Base-by-base conservation (phyloP, 2,113 vertebrate genomes). In the Cyprinodon variegatus region DNA sequence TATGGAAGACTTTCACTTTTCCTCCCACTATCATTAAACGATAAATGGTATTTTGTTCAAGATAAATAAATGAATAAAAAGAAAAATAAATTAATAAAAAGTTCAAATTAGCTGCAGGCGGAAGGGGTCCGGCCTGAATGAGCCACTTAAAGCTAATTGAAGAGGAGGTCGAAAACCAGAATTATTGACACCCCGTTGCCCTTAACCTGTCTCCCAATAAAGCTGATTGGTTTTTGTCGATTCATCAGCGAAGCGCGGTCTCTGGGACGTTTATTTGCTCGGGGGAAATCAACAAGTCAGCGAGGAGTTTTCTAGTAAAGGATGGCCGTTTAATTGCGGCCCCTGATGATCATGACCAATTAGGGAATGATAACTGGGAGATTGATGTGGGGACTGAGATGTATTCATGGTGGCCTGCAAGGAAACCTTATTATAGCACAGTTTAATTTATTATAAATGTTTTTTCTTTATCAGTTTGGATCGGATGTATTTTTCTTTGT, bases 121-220 rank as follows among this genome's bases (percentile, higher is more conserved):
- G 92, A 93, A 93, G 95, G 29, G 93, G 81, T 93, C 89, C 86
- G 92, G 92, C 95, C 95, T 96, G 20, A 96, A 97, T 97, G 95
- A 97, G 95, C 94, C 93, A 93, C 94, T 95, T 95, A 92, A 90
- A 86, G 91, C 92, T 97, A 97, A 98, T 98, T 96, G 96, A 96
- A 95, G 93, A 95, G 93, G 90, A 95, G 96, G 96, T 96, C 96
- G 50, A 95, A 92, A 93, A 95, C 87, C 94, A 95, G 96, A 97
- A 96, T 95, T 96, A 97, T 96, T 94, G 96, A 96, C 96, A 96
- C 95, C 93, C 94, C 85, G 89, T 93, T 95, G 96, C 95, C 96
- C 96, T 97, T 96, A 96, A 97, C 96, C 96, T 95, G 96, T 96
- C 96, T 96, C 95, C 96, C 96, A 96, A 98, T 98, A 98, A 98